A percentile compares a stretch with the other conserved stretches of the same genome.
These are phyloP conservation scores for Pleuronectes platessa DNA, from an alignment of 2,113 vertebrate genomes.

Conservation along the genomic window DNA sequence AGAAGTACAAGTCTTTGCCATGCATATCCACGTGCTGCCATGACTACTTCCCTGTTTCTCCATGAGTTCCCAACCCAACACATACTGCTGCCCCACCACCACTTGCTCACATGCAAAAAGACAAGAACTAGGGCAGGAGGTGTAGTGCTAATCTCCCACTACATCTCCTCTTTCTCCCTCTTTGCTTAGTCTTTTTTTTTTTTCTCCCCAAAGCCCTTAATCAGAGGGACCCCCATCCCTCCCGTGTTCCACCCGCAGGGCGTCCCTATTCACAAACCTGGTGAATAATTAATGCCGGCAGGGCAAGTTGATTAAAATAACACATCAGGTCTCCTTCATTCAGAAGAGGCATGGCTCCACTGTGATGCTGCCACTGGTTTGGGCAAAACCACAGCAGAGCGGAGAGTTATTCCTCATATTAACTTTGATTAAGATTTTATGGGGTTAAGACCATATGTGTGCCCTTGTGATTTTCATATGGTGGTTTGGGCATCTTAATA, in stretches of 20 bases:
- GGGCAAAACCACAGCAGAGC: conserved; percentile 31
- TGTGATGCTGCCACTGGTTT: conserved; percentile 44
- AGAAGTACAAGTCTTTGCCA: too few species aligned
- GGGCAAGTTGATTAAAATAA: conserved; percentile 80
- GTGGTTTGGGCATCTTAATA: conserved; percentile 3
- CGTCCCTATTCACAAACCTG: conserved; percentile 76
- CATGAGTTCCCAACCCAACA: not conserved
- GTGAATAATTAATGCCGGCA: conserved; percentile 81
- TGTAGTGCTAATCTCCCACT: conserved; percentile 23
- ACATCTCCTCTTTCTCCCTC: conserved; percentile 19
- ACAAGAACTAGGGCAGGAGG: conserved; percentile 38
- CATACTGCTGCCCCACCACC: not conserved
- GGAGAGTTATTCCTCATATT: conserved; percentile 55
- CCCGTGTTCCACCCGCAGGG: conserved; percentile 49
- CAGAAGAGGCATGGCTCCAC: conserved; percentile 59
- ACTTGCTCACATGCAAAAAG: conserved; percentile 1
- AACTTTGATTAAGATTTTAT: conserved; percentile 60
- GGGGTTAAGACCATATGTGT: conserved; percentile 12
- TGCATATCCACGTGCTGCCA: not conserved
- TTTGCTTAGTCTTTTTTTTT: conserved; percentile 30
- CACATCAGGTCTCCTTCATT: conserved; percentile 74
- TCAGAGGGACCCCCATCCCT: conserved; percentile 47
- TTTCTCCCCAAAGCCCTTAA: conserved; percentile 49
- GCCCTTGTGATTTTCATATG: not conserved
- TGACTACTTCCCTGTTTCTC: not conserved